Evolutionary conservation across 2,888 invertebrate species (phyloP).

Genomic region (Drosophila multiciliata): DNA sequence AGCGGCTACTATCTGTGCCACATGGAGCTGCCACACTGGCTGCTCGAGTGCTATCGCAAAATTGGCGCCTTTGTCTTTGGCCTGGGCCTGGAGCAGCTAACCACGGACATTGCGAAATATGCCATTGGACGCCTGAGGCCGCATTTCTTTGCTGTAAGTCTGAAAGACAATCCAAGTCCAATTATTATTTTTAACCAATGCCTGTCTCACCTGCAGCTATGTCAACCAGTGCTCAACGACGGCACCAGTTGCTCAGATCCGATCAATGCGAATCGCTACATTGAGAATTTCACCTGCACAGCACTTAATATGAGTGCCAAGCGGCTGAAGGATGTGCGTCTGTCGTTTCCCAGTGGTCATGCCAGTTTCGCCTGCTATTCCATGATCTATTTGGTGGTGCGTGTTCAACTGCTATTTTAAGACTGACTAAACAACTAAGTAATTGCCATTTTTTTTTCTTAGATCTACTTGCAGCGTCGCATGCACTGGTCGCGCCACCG

Average conservation of each 20-base stretch:
- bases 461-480: slow-evolving; percentile 96
- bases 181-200: background rate
- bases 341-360: slow-evolving; percentile 97
- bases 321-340: slow-evolving; percentile 90
- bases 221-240: slow-evolving; percentile 89
- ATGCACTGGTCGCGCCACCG: slow-evolving; percentile 92
- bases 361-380: slow-evolving; percentile 94
- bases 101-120: slow-evolving; percentile 97
- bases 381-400: slow-evolving; percentile 93
- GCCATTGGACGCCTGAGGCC: slow-evolving; percentile 96
- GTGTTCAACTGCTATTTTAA: slow-evolving; percentile 80
- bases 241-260: slow-evolving; percentile 86
- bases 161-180: background rate
- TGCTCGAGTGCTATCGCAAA: slow-evolving; percentile 89
- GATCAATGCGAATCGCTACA: slow-evolving; percentile 88
- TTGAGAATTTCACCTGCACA: slow-evolving; percentile 89
- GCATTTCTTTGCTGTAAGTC: slow-evolving; percentile 92
- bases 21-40: slow-evolving; percentile 88
- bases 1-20: slow-evolving; percentile 87
- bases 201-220: slow-evolving; percentile 86
- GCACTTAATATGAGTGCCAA: slow-evolving; percentile 84
- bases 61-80: slow-evolving; percentile 95
- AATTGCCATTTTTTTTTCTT: slow-evolving; percentile 47
- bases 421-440: background rate
- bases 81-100: slow-evolving; percentile 92